Base-by-base conservation (phyloP, 1,140 invertebrate species). In the Argopecten irradians region DNA sequence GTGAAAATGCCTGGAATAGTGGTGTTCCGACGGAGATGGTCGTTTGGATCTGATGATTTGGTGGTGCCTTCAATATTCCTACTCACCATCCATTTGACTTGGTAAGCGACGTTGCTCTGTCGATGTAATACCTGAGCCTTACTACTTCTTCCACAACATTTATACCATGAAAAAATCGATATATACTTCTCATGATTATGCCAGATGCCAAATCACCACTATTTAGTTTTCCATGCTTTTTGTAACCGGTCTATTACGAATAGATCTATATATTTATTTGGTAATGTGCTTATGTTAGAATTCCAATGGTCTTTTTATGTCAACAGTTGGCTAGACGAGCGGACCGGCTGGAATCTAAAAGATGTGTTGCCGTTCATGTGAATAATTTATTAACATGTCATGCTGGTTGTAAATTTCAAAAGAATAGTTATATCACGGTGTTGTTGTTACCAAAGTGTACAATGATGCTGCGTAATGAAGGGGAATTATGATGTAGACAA, bases 11-110 rank as follows among this genome's bases (percentile, higher is more conserved):
- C 98, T 87, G 98, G 98, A 88, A 96, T 98, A 92, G 97, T 98
- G 86, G 97, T 98, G 83, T 98, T 98, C 96, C 96, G 97, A 91
- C 96, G 98, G 92, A 97, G 98, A 91, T 98, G 98, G 98, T 97
- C 97, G 92, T 97, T 98, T 90, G 98, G 98, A 91, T 98, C 97
- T 89, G 98, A 98, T 96, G 98, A 98, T 96, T 96, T 98, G 85
- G 97, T 98, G 87, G 97, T 98, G 22, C 98, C 98, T 32, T 97
- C 97, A 28, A 96, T 96, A 88, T 97, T 98, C 93, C 96, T 98
- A 7, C 96, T 97, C 93, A 94, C 97, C 82, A 94, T 98, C 82
- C 98, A 98, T 95, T 95, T 97, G 46, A 96, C 97, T 94, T 98
- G 98, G 98, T 98, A 95, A 97, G 96, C 96, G 16, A 88, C 91